These are phyloP conservation scores for Ageneiosus marmoratus DNA, from an alignment of 2,113 vertebrate genomes.

Conservation along the genomic window DNA sequence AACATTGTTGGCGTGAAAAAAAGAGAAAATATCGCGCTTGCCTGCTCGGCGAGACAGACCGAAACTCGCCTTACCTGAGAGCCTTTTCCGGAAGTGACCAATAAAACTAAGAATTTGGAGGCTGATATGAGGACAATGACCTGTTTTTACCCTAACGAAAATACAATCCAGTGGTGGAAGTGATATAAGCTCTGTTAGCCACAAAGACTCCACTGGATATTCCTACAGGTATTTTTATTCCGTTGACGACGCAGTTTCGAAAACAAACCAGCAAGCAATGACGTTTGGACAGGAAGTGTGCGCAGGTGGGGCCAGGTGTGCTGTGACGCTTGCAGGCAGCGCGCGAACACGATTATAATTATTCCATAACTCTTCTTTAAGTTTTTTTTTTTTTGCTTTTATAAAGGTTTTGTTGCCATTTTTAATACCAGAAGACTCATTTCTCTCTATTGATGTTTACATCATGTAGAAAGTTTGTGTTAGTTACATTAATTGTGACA, in stretches of 20 bases:
- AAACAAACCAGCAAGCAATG: slow-evolving; percentile 46
- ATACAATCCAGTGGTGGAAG: background rate
- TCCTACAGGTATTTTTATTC: slow-evolving; percentile 56
- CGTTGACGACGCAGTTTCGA: slow-evolving; percentile 63
- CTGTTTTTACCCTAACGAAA: background rate
- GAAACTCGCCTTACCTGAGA: slow-evolving; percentile 76
- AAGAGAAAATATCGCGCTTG: background rate
- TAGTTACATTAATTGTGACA: background rate
- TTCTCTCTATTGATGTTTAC: background rate
- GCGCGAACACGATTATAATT: no score
- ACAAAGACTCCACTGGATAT: background rate
- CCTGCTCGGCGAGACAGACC: slow-evolving; percentile 26
- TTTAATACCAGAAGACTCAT: background rate
- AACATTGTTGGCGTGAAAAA: background rate
- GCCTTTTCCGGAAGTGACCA: slow-evolving; percentile 70
- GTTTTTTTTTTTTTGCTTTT: no score
- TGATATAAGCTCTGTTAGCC: background rate
- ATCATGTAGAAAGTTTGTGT: background rate
- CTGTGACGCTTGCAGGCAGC: background rate
- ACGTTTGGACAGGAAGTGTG: slow-evolving; percentile 58
- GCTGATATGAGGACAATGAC: background rate
- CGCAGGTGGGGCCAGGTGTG: slow-evolving; percentile 60
- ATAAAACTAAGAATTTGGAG: slow-evolving; percentile 57
- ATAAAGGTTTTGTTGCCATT: background rate
- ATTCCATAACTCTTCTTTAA: no score